Evolutionary conservation across 2,888 invertebrate genomes (phyloP).

Genomic region (Cryptocheilus praepositus): DNA sequence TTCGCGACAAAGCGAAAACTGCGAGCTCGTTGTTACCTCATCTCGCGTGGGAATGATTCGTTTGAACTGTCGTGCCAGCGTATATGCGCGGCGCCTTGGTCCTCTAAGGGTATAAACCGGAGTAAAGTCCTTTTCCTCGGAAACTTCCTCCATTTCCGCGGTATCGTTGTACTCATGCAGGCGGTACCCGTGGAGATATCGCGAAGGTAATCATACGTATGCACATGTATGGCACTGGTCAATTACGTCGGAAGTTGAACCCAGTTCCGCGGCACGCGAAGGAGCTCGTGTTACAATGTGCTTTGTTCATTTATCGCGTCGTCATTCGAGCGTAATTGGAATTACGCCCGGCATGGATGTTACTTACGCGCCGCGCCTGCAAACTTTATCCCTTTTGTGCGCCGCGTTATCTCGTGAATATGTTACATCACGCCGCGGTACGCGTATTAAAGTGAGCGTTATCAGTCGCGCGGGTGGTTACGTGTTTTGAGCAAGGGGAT

Average conservation of each 20-base stretch:
- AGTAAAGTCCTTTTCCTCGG: not conserved
- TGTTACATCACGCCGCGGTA: too few relatives aligned
- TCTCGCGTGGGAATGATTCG: not conserved
- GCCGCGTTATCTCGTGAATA: too few relatives aligned
- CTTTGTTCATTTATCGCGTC: constrained; percentile 10
- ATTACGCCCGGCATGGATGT: not conserved
- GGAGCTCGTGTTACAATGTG: constrained; percentile 4
- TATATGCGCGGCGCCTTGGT: too few relatives aligned
- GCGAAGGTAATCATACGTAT: not conserved
- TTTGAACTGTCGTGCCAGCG: not conserved
- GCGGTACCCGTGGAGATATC: constrained; percentile 1
- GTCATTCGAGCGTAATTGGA: constrained; percentile 3
- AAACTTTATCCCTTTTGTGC: too few relatives aligned
- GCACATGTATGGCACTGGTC: not conserved
- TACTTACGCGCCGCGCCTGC: too few relatives aligned
- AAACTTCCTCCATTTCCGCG: constrained; percentile 3
- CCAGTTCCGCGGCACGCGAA: constrained; percentile 14
- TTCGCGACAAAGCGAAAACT: too few relatives aligned
- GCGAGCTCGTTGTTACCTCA: too few relatives aligned
- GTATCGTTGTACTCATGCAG: not conserved
- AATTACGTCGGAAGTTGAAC: constrained; percentile 12
- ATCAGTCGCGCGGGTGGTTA: too few relatives aligned
- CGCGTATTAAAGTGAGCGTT: too few relatives aligned
- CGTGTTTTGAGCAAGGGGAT: too few relatives aligned
- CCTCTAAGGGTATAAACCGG: too few relatives aligned